phyloP scores from a whole-genome alignment of 2,113 vertebrate species.

The Zosterops lateralis region DNA sequence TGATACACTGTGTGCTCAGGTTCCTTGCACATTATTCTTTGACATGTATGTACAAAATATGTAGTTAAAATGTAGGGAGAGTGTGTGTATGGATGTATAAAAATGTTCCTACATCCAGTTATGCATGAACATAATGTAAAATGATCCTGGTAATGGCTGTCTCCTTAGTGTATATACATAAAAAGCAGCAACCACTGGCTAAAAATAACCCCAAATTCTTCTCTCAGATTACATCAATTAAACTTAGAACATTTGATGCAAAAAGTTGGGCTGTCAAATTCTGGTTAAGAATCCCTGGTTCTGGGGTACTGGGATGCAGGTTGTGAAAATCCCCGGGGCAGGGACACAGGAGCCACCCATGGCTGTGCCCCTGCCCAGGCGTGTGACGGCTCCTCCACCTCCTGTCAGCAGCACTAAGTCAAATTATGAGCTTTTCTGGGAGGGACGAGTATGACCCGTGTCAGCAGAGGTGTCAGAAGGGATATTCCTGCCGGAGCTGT shows the following conservation, averaged over 20 bases:
- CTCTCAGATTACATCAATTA: constrained; percentile 58
- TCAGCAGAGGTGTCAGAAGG: neutral
- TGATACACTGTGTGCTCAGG: neutral
- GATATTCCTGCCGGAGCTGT: neutral
- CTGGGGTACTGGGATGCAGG: neutral
- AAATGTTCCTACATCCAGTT: neutral
- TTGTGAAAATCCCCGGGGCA: neutral
- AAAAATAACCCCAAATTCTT: constrained; percentile 47
- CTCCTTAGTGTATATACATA: constrained; percentile 44
- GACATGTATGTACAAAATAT: neutral
- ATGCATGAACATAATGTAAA: constrained; percentile 1
- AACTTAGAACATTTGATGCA: constrained; percentile 21
- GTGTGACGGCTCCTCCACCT: neutral
- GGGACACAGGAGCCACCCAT: neutral
- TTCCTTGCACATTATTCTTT: neutral
- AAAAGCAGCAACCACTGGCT: constrained; percentile 51
- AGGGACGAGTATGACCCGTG: neutral
- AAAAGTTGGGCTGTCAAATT: constrained; percentile 1
- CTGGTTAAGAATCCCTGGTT: neutral
- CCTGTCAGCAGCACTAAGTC: neutral
- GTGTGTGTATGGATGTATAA: neutral
- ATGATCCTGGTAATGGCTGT: constrained; percentile 41
- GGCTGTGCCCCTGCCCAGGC: neutral
- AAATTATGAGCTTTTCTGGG: neutral
- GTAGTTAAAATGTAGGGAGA: neutral